Base-by-base conservation (phyloP, 2,797 vertebrate genomes). In the Cephalopachus bancanus region DNA sequence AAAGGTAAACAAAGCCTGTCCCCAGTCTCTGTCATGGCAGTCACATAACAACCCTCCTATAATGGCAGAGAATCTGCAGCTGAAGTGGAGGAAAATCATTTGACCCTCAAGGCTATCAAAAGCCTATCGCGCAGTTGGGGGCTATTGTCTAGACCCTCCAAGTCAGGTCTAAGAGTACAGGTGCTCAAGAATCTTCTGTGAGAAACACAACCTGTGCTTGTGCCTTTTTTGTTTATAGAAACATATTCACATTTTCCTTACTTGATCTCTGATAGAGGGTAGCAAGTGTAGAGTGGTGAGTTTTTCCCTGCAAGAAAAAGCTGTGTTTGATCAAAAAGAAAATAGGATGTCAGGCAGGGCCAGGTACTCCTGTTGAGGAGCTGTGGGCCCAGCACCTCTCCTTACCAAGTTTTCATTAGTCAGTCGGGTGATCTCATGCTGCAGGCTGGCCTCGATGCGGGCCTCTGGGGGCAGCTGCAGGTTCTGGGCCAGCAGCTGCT, bases 401-500 rank as follows among this genome's bases (percentile, higher is more conserved):
- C 99, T 96, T 98, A 99, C 99, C 99, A 99, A 89, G 99, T 99
- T 99, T 97, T 99, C 99, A 0, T 99, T 99, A 85, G 99, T 99
- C 93, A 99, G 99, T 10, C 99, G 98, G 4, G 99, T 99, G 98
- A 99, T 99, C 98, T 99, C 99, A 0, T 99, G 99, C 97, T 99
- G 99, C 89, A 99, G 99, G 75, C 99, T 99, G 98, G 99, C 99
- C 97, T 99, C 99, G 0, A 99, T 99, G 53, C 99, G 99, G 1
- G 99, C 99, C 97, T 99, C 99, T 0, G 99, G 99, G 6, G 99
- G 99, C 97, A 99, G 99, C 99, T 99, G 99, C 83, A 99, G 99
- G 97, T 99, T 99, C 98, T 99, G 99, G 0, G 99, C 99, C 96
- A 99, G 97, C 9, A 99, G 99, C 98, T 99, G 99, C 98, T 99